These are phyloP conservation scores for Meleagris gallopavo DNA, from an alignment of 2,113 vertebrate species.

Conservation along the genomic window DNA sequence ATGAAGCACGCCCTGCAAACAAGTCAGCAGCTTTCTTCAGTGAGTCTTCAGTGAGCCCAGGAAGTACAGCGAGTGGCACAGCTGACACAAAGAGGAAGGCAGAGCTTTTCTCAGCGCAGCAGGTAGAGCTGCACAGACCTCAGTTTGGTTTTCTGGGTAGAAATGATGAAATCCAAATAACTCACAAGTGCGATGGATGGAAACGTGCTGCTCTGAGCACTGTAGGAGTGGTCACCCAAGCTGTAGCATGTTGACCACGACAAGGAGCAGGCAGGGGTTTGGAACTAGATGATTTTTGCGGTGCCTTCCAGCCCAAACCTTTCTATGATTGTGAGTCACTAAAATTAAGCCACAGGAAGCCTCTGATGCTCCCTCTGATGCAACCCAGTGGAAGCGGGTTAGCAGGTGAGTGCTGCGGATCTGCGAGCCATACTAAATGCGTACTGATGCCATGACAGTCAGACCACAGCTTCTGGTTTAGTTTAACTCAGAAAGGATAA, in stretches of 20 bases:
- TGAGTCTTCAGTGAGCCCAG: not conserved
- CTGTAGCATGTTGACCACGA: not conserved
- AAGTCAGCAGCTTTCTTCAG: not conserved
- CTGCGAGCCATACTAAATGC: not conserved
- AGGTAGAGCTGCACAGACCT: not conserved
- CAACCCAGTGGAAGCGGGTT: not conserved
- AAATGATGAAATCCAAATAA: not conserved
- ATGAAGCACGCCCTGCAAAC: not conserved
- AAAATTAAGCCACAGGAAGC: conserved; percentile 28
- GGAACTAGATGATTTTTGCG: too few species aligned
- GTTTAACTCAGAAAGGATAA: not conserved
- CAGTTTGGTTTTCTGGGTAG: not conserved
- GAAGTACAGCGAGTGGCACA: not conserved
- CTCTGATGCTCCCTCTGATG: not conserved
- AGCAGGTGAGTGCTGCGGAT: not conserved
- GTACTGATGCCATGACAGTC: not conserved
- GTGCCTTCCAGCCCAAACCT: too few species aligned
- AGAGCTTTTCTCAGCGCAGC: not conserved
- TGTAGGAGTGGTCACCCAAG: not conserved
- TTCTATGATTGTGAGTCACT: too few species aligned
- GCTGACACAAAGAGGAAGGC: not conserved
- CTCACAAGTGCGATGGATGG: not conserved
- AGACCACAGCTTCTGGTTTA: not conserved
- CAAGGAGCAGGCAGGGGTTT: not conserved
- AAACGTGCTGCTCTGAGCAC: not conserved